Evolutionary conservation across 2,113 vertebrate species (phyloP).

Genomic region (Laticauda laticaudata): DNA sequence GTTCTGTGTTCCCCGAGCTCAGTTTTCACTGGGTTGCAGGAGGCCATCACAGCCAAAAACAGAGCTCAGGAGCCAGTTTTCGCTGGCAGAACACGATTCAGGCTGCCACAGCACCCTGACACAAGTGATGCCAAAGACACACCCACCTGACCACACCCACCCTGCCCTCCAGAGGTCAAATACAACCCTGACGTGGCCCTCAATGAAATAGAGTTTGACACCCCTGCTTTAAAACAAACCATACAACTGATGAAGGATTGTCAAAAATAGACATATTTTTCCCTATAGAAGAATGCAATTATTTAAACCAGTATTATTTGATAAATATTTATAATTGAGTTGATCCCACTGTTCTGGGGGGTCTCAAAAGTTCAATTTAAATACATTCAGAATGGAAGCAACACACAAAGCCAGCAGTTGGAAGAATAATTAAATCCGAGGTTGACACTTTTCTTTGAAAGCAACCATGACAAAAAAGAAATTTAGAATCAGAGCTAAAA

Average conservation of each 20-base stretch:
- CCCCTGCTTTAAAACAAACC: neutral
- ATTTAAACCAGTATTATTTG: neutral
- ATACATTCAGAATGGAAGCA: accelerated
- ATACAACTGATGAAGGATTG: neutral
- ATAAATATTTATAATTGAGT: neutral
- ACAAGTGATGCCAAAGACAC: too few relatives aligned
- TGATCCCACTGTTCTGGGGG: neutral
- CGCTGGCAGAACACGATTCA: too few relatives aligned
- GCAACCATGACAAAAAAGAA: neutral
- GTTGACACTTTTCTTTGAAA: neutral
- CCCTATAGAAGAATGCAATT: neutral
- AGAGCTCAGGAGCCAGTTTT: too few relatives aligned
- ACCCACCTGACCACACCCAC: too few relatives aligned
- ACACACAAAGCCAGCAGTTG: neutral
- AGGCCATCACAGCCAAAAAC: too few relatives aligned
- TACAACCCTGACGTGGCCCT: too few relatives aligned
- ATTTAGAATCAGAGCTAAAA: neutral
- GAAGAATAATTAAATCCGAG: neutral
- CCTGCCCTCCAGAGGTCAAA: too few relatives aligned
- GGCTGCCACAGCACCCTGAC: too few relatives aligned
- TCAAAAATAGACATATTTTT: neutral
- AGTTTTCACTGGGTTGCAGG: too few relatives aligned
- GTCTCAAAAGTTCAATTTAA: neutral
- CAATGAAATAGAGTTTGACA: too few relatives aligned
- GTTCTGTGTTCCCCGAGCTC: too few relatives aligned